These are phyloP conservation scores for Limnephilus lunatus DNA, from an alignment of 2,888 invertebrate genomes.

Conservation along the genomic window DNA sequence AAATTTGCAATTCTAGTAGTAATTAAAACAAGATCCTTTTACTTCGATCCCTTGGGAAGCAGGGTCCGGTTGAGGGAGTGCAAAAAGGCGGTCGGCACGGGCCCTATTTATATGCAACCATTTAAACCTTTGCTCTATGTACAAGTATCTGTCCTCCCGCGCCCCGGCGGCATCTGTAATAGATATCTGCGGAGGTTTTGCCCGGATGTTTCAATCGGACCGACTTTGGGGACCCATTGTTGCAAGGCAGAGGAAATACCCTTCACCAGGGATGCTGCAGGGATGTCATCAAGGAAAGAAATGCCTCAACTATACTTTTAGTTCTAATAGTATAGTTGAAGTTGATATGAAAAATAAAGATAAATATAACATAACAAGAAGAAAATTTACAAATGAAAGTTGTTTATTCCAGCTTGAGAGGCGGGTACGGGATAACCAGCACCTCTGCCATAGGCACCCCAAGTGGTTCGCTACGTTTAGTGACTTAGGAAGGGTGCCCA, in stretches of 20 bases:
- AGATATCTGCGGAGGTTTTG: conserved; percentile 7
- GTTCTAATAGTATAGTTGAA: background rate
- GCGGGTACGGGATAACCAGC: no score
- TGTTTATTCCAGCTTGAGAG: no score
- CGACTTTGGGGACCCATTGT: conserved; percentile 2
- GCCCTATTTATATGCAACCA: background rate
- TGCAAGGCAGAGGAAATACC: conserved; percentile 4
- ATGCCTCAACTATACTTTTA: background rate
- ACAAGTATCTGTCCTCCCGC: background rate
- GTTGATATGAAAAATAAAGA: no score
- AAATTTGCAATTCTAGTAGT: background rate
- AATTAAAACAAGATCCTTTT: background rate
- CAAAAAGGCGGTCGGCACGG: background rate
- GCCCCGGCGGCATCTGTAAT: background rate
- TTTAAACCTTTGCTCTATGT: background rate
- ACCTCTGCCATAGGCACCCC: no score
- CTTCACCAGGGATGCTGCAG: background rate
- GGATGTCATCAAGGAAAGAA: background rate
- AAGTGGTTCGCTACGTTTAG: no score
- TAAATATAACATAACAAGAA: no score
- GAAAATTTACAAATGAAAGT: no score
- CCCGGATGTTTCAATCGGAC: conserved; percentile 1
- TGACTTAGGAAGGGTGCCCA: no score
- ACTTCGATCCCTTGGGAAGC: background rate
- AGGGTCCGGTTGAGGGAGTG: no score